A percentile compares a stretch with the other conserved stretches of the same genome.
Conservation (phyloP, 1,140 invertebrate species). For the Dermatophagoides farinae region DNA sequence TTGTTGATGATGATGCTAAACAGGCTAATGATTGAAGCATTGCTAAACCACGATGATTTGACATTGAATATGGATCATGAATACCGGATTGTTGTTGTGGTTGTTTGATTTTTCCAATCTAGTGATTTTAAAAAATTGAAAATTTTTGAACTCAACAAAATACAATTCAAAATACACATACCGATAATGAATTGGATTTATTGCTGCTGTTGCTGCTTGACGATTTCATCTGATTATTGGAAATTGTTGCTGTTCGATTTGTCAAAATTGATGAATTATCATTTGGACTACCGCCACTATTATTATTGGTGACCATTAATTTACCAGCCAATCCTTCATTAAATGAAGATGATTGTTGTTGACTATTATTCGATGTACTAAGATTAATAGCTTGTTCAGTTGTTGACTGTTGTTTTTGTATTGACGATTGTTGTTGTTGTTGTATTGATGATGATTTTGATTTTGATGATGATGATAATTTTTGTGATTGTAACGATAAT, state of each 20-base stretch:
- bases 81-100: too few species aligned
- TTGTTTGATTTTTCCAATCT: neutral
- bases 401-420: neutral
- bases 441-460: neutral
- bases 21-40: too few species aligned
- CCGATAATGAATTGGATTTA: neutral
- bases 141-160: neutral
- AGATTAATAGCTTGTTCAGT: neutral
- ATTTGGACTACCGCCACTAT: neutral
- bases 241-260: neutral
- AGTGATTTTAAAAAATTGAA: neutral
- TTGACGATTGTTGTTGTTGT: neutral
- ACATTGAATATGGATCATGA: too few species aligned
- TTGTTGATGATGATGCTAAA: too few species aligned
- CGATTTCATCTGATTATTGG: neutral
- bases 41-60: too few species aligned
- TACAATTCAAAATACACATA: neutral
- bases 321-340: constrained; percentile 1
- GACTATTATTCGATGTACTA: neutral
- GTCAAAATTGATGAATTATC: neutral
- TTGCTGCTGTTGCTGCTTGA: neutral
- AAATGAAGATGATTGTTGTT: neutral
- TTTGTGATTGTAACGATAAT: neutral
- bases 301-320: neutral
- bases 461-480: too few species aligned